Percentiles rank a stretch among this genome's conserved stretches.
phyloP scores from a whole-genome alignment of 92 coral and sea anemone genomes.

The Porites divaricata region DNA sequence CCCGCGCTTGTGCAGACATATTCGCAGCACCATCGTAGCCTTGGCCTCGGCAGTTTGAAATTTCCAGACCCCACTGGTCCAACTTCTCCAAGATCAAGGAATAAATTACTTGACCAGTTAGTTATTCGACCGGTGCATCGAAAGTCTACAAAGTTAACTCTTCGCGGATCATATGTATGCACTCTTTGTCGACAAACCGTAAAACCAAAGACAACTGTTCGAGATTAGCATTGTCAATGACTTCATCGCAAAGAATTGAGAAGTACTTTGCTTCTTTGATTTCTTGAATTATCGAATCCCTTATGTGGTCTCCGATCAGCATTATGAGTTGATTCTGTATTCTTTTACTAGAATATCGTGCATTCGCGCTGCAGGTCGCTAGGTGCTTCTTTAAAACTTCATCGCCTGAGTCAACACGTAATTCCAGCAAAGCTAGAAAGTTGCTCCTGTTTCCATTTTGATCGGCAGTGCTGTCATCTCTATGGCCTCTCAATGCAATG shows the following conservation, averaged over 20 bases:
- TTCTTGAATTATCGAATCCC: conserved; percentile 48
- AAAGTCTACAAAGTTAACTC: conserved; percentile 56
- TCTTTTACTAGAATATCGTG: conserved; percentile 52
- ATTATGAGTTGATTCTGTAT: conserved; percentile 56
- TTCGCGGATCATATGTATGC: conserved; percentile 56
- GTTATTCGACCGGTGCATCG: conserved; percentile 47
- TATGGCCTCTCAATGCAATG: conserved; percentile 72
- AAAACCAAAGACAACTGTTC: conserved; percentile 66
- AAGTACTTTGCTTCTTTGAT: conserved; percentile 54
- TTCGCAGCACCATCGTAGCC: conserved; percentile 56
- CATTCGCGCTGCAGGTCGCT: background rate
- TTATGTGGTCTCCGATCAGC: conserved; percentile 41
- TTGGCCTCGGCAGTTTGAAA: conserved; percentile 50
- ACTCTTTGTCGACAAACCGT: conserved; percentile 63
- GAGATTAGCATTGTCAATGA: conserved; percentile 48
- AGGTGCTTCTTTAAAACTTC: background rate
- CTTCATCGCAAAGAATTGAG: conserved; percentile 61
- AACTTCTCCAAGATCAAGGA: conserved; percentile 42
- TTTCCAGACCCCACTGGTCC: conserved; percentile 31
- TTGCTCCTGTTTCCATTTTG: background rate
- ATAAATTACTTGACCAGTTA: no score
- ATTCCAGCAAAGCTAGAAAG: background rate
- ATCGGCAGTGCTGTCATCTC: conserved; percentile 67
- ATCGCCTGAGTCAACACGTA: background rate
- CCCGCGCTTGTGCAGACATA: conserved; percentile 49